A percentile compares a stretch with the other conserved stretches of the same genome.
Evolutionary conservation across 2,113 vertebrate species (phyloP).

Genomic region (Thryonomys swinderianus): DNA sequence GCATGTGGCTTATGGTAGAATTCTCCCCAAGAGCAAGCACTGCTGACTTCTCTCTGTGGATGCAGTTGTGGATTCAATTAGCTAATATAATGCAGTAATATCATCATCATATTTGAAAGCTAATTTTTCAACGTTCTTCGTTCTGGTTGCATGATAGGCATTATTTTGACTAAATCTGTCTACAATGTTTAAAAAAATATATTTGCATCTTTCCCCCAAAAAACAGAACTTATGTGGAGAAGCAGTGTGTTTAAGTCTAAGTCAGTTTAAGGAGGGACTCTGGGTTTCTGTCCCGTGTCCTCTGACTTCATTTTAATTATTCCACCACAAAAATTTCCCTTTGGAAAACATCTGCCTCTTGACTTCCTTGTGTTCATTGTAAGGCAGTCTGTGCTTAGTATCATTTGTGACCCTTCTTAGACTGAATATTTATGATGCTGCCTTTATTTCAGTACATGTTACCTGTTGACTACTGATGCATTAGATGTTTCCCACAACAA

Average conservation of each 20-base stretch:
- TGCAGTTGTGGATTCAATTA: not conserved
- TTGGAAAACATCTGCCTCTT: not conserved
- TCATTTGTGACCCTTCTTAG: not conserved
- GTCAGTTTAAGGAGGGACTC: not conserved
- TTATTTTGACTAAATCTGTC: not conserved
- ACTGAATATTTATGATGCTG: not conserved
- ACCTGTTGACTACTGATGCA: not conserved
- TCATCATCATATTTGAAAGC: not conserved
- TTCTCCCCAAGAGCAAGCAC: not conserved
- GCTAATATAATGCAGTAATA: not conserved
- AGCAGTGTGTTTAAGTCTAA: not conserved
- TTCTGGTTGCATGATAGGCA: not conserved
- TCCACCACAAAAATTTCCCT: not conserved
- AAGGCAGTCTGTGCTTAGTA: not conserved
- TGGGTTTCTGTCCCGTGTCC: not conserved
- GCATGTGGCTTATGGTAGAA: not conserved
- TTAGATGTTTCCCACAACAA: not conserved
- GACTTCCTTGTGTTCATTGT: not conserved
- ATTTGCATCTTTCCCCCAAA: not conserved
- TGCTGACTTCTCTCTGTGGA: not conserved
- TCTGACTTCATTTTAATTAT: not conserved
- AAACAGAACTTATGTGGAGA: not conserved
- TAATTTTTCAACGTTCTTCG: not conserved
- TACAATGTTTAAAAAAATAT: not conserved
- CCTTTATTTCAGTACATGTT: not conserved